Evolutionary conservation across 2,113 vertebrate genomes (phyloP), one percentile per base, ranked within the genome.

Genomic region (Gymnorhina tibicen): DNA sequence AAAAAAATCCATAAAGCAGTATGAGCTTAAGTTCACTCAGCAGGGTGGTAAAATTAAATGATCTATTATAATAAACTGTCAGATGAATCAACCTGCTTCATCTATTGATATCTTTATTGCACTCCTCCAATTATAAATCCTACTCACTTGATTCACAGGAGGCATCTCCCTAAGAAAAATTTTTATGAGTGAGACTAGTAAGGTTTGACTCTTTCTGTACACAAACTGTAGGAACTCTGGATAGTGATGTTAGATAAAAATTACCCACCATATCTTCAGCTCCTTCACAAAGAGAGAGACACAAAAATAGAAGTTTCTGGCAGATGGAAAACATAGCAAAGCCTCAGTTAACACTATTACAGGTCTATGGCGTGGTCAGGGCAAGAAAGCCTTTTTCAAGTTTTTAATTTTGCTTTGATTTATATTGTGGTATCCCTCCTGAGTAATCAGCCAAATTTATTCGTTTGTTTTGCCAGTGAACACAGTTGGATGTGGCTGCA

Each of bases 391-490:
- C 6, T 90, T 94, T 76, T 83, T 42, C 35, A 86, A 55, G 55
- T 37, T 91, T 76, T 90, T 96, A 52, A 87, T 94, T 97, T 92
- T 89, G 44, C 84, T 94, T 95, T 97, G 83, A 76, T 93, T 97
- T 92, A 85, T 89, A 46, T 24, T 67, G 33, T 91, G 88, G 73
- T 89, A 92, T 95, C 85, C 66, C 59, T 39, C 94, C 86, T 84
- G 68, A 84, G 66, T 77, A 92, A 95, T 77, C 83, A 79, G 81
- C 89, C 79, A 80, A 64, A 84, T 94, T 67, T 95, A 91, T 95
- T 93, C 33, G 0, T 93, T 95, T 93, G 83, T 95, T 97, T 97
- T 93, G 89, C 91, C 91, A 95, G 72, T 67, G 75, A 96, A 72
- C 80, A 64, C 63, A 80, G 87, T 91, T 93, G 84, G 76, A 77